Evolutionary conservation across 1,140 invertebrate genomes (phyloP).

Genomic region (Protaetia brevitarsis): DNA sequence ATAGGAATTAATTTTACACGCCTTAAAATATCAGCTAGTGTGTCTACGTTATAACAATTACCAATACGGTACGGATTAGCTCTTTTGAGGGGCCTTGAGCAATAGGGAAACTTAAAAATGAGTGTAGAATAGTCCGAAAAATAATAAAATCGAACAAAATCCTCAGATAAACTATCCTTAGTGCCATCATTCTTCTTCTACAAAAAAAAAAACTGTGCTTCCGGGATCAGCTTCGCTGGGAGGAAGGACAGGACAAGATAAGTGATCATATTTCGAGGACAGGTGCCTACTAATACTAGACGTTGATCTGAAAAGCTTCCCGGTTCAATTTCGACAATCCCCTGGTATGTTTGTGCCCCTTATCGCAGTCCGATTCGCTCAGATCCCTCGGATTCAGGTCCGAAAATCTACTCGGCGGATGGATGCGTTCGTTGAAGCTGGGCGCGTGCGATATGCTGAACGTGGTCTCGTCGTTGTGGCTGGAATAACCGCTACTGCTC

Average conservation of each 20-base stretch:
- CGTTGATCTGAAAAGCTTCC: conserved; percentile 69
- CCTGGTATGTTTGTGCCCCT: conserved; percentile 50
- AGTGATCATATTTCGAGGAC: neutral
- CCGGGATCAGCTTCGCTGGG: neutral
- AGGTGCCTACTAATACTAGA: conserved; percentile 49
- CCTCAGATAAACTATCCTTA: neutral
- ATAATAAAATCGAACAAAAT: neutral
- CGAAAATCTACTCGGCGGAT: conserved; percentile 69
- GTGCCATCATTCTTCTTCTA: neutral
- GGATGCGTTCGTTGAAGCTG: conserved; percentile 71
- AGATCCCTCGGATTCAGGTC: conserved; percentile 53
- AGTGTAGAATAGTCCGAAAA: neutral
- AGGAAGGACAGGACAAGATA: neutral
- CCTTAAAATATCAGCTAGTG: too few species aligned
- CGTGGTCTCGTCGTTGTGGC: conserved; percentile 77
- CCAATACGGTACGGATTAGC: too few species aligned
- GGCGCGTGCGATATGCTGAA: conserved; percentile 73
- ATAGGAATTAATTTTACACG: too few species aligned
- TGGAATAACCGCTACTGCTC: conserved; percentile 72
- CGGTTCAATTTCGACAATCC: conserved; percentile 57
- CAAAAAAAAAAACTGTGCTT: neutral
- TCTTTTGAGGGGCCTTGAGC: too few species aligned
- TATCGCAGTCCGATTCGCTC: conserved; percentile 58
- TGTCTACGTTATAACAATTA: too few species aligned
- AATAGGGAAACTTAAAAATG: neutral